Percentiles rank a stretch among this genome's conserved stretches.
These are phyloP conservation scores for Palloptera scutellata DNA, from an alignment of 2,888 invertebrate genomes.

Conservation along the genomic window DNA sequence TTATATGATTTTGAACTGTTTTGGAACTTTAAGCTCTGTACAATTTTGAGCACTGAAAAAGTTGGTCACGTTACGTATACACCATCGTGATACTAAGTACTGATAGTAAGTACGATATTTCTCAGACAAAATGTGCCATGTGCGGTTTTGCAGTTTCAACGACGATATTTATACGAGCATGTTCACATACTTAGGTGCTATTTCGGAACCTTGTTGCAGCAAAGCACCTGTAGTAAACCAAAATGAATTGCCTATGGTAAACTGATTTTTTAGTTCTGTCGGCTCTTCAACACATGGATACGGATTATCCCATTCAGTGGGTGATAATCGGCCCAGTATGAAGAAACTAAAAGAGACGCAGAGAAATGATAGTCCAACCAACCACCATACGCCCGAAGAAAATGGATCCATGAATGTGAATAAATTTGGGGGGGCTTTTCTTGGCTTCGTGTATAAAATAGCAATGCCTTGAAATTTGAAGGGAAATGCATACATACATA, in stretches of 20 bases:
- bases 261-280: conserved; percentile 83
- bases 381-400: conserved; percentile 84
- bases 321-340: conserved; percentile 80
- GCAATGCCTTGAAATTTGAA: conserved; percentile 73
- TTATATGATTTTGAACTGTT: too few relatives aligned
- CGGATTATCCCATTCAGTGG: conserved; percentile 89
- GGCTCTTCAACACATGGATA: conserved; percentile 86
- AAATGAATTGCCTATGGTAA: conserved; percentile 81
- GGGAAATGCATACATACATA: neutral
- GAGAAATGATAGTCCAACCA: conserved; percentile 80
- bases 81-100: too few relatives aligned
- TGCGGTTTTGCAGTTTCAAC: too few relatives aligned
- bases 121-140: too few relatives aligned
- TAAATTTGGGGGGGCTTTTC: conserved; percentile 81
- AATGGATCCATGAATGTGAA: conserved; percentile 94
- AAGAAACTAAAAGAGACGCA: conserved; percentile 81
- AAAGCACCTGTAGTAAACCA: conserved; percentile 91
- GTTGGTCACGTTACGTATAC: too few relatives aligned
- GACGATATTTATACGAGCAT: too few relatives aligned
- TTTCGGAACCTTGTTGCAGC: conserved; percentile 87
- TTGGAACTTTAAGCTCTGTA: too few relatives aligned
- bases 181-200: conserved; percentile 79
- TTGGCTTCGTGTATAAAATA: conserved; percentile 87
- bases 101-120: too few relatives aligned
- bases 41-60: too few relatives aligned